Evolutionary conservation across 2,113 vertebrate genomes (phyloP).

Genomic region (Laterallus jamaicensis): DNA sequence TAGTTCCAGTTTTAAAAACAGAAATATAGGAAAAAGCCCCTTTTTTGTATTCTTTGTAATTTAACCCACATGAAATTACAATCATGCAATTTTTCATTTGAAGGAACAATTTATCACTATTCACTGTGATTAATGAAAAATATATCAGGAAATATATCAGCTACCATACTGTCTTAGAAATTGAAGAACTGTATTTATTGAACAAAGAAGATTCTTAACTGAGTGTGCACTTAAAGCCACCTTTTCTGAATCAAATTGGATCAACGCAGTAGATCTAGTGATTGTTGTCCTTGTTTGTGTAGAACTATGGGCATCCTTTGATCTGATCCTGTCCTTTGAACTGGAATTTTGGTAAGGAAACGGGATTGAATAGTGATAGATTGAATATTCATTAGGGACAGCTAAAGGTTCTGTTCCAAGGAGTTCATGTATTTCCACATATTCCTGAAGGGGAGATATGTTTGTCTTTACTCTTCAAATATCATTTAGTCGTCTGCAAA

Average conservation of each 20-base stretch:
- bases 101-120: slow-evolving; percentile 33
- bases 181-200: slow-evolving; percentile 46
- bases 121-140: slow-evolving; percentile 33
- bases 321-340: neutral
- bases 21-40: neutral
- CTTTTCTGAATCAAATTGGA: slow-evolving; percentile 22
- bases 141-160: slow-evolving; percentile 38
- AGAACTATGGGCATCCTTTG: neutral
- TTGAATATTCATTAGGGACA: neutral
- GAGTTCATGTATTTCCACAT: fast-evolving
- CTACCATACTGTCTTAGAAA: slow-evolving; percentile 24
- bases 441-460: neutral
- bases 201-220: slow-evolving; percentile 35
- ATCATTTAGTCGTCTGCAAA: neutral
- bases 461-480: neutral
- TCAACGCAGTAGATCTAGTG: slow-evolving; percentile 29
- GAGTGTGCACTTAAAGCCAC: slow-evolving; percentile 8
- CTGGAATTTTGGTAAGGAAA: neutral
- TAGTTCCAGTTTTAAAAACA: neutral
- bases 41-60: neutral
- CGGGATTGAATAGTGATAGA: neutral
- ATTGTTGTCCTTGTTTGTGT: slow-evolving; percentile 32
- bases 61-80: neutral
- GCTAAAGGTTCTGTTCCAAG: neutral
- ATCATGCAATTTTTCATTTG: neutral